Conservation (phyloP, 2,113 vertebrate species). For the Periophthalmus modestus region DNA sequence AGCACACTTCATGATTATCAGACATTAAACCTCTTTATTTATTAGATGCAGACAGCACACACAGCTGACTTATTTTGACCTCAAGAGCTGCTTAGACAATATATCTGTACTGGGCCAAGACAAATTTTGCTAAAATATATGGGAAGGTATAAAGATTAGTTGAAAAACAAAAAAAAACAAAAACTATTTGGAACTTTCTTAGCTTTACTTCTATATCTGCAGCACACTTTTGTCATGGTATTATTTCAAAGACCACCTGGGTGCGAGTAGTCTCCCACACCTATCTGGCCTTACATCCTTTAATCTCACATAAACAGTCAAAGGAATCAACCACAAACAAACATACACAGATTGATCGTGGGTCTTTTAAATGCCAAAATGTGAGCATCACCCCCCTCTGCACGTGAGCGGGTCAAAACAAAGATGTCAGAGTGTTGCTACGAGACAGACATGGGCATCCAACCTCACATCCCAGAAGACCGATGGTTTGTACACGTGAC, state of each 20-base stretch:
- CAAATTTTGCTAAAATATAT: background rate
- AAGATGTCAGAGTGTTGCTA: background rate
- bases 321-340: background rate
- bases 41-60: too few species aligned
- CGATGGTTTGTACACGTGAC: background rate
- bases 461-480: constrained; percentile 6
- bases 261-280: background rate
- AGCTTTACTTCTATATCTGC: background rate
- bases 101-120: too few species aligned
- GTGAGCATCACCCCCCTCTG: background rate
- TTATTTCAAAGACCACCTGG: background rate
- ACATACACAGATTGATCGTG: background rate
- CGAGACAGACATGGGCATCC: background rate
- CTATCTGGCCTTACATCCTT: background rate
- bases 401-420: background rate
- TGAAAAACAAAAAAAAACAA: background rate
- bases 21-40: too few species aligned
- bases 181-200: background rate
- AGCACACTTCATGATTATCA: too few species aligned
- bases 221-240: background rate
- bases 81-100: too few species aligned
- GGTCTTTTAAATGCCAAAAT: constrained; percentile 7
- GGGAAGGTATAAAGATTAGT: background rate
- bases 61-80: too few species aligned
- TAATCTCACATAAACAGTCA: background rate